A percentile compares a stretch with the other conserved stretches of the same genome.
Evolutionary conservation across 2,888 invertebrate genomes (phyloP).

Genomic region (Chouioia cunea): DNA sequence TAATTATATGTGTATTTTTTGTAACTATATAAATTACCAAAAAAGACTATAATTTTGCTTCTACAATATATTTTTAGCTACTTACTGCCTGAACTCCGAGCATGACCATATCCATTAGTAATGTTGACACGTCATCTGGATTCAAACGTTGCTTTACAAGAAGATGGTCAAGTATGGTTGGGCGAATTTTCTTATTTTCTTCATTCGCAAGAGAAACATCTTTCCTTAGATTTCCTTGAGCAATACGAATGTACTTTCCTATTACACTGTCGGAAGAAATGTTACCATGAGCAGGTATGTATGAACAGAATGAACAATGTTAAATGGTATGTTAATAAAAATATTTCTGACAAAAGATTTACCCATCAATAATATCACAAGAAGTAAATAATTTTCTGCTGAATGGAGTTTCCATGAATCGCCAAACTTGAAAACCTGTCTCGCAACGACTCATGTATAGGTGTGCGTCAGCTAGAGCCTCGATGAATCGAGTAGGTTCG

Average conservation of each 20-base stretch:
- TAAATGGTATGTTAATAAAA: too few relatives aligned
- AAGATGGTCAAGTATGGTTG: conserved; percentile 71
- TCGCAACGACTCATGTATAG: conserved; percentile 75
- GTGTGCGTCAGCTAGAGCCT: conserved; percentile 73
- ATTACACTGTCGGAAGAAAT: conserved; percentile 69
- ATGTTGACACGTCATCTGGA: conserved; percentile 75
- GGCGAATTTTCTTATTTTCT: conserved; percentile 18
- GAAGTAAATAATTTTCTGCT: conserved; percentile 73
- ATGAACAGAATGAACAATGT: too few relatives aligned
- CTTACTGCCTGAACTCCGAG: conserved; percentile 76
- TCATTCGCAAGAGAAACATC: conserved; percentile 52
- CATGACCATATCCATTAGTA: conserved; percentile 76
- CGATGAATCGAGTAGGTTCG: conserved; percentile 74
- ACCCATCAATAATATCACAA: conserved; percentile 76
- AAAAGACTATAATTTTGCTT: not conserved
- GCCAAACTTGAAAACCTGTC: conserved; percentile 77
- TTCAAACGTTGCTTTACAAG: conserved; percentile 72
- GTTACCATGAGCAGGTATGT: not conserved
- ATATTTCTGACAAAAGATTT: conserved; percentile 46
- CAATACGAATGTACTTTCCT: conserved; percentile 72
- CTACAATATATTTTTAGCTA: not conserved
- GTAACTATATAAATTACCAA: too few relatives aligned
- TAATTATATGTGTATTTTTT: too few relatives aligned
- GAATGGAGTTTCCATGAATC: conserved; percentile 74
- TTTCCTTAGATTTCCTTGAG: not conserved